Conservation (phyloP, 2,888 invertebrate species). For the Tribolium freemani region DNA sequence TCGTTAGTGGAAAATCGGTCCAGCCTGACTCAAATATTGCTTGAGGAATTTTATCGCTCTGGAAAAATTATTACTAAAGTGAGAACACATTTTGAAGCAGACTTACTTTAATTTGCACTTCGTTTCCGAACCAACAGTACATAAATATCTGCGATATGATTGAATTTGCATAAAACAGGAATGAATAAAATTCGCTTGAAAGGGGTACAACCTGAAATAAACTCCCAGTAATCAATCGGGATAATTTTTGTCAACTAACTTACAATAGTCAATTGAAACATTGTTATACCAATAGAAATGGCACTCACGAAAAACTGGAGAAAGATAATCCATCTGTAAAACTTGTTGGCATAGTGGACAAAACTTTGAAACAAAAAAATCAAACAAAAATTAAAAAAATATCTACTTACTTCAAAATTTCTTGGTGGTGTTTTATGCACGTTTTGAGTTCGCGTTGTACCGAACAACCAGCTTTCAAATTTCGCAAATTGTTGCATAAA, state of each 20-base stretch:
- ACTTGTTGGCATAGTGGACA: neutral
- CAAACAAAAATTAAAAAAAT: neutral
- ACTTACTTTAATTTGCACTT: conserved; percentile 8
- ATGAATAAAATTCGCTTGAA: neutral
- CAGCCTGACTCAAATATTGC: conserved; percentile 8
- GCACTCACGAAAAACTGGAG: neutral
- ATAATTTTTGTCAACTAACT: neutral
- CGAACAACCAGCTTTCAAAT: neutral
- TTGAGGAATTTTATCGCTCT: neutral
- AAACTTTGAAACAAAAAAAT: neutral
- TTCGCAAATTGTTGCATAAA: conserved; percentile 18
- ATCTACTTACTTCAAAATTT: conserved; percentile 1
- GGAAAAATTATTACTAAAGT: neutral
- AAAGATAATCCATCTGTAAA: neutral
- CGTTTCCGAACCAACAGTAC: conserved; percentile 19
- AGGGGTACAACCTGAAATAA: neutral
- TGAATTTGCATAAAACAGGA: neutral
- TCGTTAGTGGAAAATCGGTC: neutral
- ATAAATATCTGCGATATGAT: conserved; percentile 4
- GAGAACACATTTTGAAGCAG: neutral
- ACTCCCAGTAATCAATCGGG: neutral
- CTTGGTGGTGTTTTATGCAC: neutral
- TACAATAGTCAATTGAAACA: conserved; percentile 4
- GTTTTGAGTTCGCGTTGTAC: neutral
- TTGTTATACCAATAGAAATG: neutral